Evolutionary conservation across 2,113 vertebrate genomes (phyloP).

Genomic region (Cyanistes caeruleus): DNA sequence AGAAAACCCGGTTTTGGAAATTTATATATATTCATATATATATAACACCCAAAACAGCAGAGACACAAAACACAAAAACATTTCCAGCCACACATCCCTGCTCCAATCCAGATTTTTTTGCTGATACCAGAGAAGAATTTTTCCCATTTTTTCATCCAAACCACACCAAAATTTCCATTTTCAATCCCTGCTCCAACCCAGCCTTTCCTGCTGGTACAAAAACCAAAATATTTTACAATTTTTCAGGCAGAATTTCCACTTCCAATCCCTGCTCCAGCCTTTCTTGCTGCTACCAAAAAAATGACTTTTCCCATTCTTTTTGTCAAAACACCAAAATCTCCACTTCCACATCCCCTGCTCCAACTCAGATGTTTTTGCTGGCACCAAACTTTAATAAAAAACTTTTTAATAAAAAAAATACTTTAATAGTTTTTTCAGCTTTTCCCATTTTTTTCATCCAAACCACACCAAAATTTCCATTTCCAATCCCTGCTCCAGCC

Average conservation of each 20-base stretch:
- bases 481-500: not conserved
- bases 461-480: not conserved
- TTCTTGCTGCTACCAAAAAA: not conserved
- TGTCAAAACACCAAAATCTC: too few species aligned
- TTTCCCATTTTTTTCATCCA: not conserved
- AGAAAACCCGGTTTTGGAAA: too few species aligned
- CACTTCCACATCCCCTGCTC: not conserved
- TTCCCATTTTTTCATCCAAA: not conserved
- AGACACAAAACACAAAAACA: not conserved
- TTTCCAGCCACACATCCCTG: not conserved
- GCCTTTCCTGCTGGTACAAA: accelerated
- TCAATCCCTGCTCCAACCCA: not conserved
- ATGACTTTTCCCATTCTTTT: not conserved
- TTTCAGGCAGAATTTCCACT: not conserved
- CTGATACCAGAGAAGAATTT: not conserved
- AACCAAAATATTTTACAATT: not conserved
- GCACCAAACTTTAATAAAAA: too few species aligned
- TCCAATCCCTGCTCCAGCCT: not conserved
- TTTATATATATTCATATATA: too few species aligned
- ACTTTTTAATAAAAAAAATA: too few species aligned
- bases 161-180: not conserved
- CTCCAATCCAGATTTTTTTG: not conserved
- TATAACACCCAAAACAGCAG: not conserved
- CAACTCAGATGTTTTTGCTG: not conserved
- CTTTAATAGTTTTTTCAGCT: not conserved